Percentiles rank a stretch among this genome's conserved stretches.
These are phyloP conservation scores for Doris montereyensis DNA, from an alignment of 2,888 invertebrate species.

Conservation along the genomic window DNA sequence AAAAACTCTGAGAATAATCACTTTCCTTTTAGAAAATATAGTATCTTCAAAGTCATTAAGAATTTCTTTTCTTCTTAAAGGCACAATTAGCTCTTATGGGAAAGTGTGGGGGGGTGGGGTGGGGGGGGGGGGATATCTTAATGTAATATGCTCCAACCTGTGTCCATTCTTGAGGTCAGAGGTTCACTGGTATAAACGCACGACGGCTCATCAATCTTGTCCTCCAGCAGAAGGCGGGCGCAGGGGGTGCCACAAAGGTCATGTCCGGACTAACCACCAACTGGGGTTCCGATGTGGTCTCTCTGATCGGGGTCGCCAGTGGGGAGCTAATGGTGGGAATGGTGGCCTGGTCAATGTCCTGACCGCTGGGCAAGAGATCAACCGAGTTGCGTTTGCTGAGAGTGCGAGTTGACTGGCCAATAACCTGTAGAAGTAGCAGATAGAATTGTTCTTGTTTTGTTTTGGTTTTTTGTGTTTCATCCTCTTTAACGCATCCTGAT, in stretches of 20 bases:
- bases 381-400: constrained; percentile 65
- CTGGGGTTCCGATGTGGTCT: constrained; percentile 66
- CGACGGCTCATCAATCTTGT: constrained; percentile 39
- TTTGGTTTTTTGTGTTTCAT: too few relatives aligned
- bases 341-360: constrained; percentile 48
- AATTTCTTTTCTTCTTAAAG: too few relatives aligned
- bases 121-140: too few relatives aligned
- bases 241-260: constrained; percentile 40
- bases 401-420: constrained; percentile 36
- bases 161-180: not conserved
- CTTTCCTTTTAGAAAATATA: too few relatives aligned
- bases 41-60: too few relatives aligned
- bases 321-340: constrained; percentile 36
- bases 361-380: constrained; percentile 56
- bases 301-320: constrained; percentile 49
- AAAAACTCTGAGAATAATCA: too few relatives aligned
- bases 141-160: too few relatives aligned
- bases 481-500: constrained; percentile 4
- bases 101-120: too few relatives aligned
- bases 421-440: not conserved
- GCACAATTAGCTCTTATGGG: too few relatives aligned
- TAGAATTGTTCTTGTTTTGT: too few relatives aligned
- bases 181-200: constrained; percentile 25
- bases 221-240: constrained; percentile 39
- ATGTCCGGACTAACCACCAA: constrained; percentile 46